phyloP scores from a whole-genome alignment of 2,113 vertebrate genomes.

The Mugil cephalus region DNA sequence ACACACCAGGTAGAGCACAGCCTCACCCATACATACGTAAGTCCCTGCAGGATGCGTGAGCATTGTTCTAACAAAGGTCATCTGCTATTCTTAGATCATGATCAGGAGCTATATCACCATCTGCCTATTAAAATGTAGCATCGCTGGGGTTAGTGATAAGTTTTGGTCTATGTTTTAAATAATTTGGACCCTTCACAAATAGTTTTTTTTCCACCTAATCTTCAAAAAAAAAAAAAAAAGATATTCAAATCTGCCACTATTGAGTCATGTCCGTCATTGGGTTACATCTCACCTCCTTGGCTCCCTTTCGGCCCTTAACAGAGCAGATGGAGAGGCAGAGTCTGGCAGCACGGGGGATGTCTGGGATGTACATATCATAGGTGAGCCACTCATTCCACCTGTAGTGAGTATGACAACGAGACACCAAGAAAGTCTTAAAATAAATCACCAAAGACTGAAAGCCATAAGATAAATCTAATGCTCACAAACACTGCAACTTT shows the following conservation, averaged over 20 bases:
- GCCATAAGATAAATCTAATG: no score
- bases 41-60: not conserved
- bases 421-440: not conserved
- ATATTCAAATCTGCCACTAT: not conserved
- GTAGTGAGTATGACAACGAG: constrained; percentile 1
- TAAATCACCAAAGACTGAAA: no score
- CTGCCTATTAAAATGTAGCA: not conserved
- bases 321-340: constrained; percentile 99
- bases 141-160: no score
- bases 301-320: constrained; percentile 97
- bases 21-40: not conserved
- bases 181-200: no score
- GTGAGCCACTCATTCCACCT: constrained; percentile 98
- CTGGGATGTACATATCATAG: constrained; percentile 97
- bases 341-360: constrained; percentile 96
- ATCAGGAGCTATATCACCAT: not conserved
- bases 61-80: constrained; percentile 24
- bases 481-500: constrained; percentile 2
- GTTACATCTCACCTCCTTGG: constrained; percentile 90
- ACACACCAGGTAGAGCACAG: constrained; percentile 2
- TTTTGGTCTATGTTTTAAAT: no score
- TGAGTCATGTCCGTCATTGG: not conserved
- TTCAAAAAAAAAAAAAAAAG: no score
- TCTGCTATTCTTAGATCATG: not conserved
- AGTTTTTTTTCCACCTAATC: no score